These are phyloP conservation scores for Scaptodrosophila latifasciaeformis DNA, from an alignment of 2,888 invertebrate genomes.

Conservation along the genomic window DNA sequence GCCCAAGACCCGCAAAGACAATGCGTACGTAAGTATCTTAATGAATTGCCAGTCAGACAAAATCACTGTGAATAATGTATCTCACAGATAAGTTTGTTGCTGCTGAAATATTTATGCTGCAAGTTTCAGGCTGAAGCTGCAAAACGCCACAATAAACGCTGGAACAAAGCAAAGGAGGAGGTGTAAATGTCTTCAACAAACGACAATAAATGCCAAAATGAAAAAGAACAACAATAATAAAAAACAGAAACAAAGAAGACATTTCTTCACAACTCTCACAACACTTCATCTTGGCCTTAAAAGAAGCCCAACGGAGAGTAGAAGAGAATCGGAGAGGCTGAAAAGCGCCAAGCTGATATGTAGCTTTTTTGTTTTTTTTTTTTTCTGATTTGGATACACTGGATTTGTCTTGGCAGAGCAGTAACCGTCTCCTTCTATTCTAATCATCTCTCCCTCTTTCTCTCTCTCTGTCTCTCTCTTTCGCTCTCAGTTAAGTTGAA, in stretches of 20 bases:
- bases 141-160: conserved; percentile 21
- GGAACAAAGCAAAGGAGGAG: conserved; percentile 3
- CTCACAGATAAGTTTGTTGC: conserved; percentile 30
- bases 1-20: too few relatives aligned
- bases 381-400: conserved; percentile 20
- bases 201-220: conserved; percentile 22
- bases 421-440: too few relatives aligned
- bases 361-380: too few relatives aligned
- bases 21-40: conserved; percentile 18
- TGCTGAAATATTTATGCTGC: conserved; percentile 41
- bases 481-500: conserved; percentile 5
- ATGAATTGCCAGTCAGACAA: conserved; percentile 40
- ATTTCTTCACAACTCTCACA: too few relatives aligned
- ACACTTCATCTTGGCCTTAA: too few relatives aligned
- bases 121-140: conserved; percentile 17
- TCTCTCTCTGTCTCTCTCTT: conserved; percentile 3
- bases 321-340: neutral
- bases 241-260: neutral
- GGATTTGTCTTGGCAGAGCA: neutral
- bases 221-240: conserved; percentile 15
- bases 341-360: neutral
- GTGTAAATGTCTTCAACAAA: conserved; percentile 26
- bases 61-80: conserved; percentile 50
- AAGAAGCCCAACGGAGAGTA: neutral
- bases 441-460: conserved; percentile 1